Evolutionary conservation across 2,113 vertebrate genomes (phyloP), one percentile per base, ranked within the genome.

Genomic region (Sturnira hondurensis): DNA sequence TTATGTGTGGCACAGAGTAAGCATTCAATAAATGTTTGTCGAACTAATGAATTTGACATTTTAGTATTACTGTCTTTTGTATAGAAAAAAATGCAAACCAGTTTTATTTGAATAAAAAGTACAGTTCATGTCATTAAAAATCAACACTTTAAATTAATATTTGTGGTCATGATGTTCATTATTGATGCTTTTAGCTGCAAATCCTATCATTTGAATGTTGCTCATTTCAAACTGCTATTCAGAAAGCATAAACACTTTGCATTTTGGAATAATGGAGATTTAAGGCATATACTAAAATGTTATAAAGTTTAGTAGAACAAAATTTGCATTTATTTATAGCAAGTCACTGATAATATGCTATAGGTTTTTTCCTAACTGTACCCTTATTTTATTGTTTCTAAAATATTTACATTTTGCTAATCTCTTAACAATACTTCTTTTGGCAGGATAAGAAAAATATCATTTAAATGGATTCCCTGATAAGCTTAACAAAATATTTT

Each of bases 341-440:
- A 95, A 89, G 33, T 73, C 47, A 78, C n/a, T n/a, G 31, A 93
- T 87, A 22, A 95, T 61, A 58, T 94, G 45, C 5, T 36, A 36
- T 19, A 24, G 54, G 15, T 41, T 91, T 86, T 77, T 77, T 63
- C 22, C n/a, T 91, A 87, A 90, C 22, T 52, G 11, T 82, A 86
- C 38, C 9, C 22, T 80, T 81, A 92, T 85, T 80, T 80, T 14
- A 92, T 78, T 88, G 22, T 74, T 92, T 88, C 31, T 88, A 95
- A 93, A 94, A 85, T 88, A 93, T 93, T 96, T 91, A 65, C 22
- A 94, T 17, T 68, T 88, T 89, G 7, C 22, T 89, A 86, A 89
- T 94, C 20, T 84, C 28, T 93, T 38, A 85, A 74, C 92, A 85
- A 56, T 77, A 70, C 77, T 82, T 91, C 13, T 88, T 81, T 92